Conservation (phyloP, 2,888 invertebrate species). For the Emmelina monodactyla region DNA sequence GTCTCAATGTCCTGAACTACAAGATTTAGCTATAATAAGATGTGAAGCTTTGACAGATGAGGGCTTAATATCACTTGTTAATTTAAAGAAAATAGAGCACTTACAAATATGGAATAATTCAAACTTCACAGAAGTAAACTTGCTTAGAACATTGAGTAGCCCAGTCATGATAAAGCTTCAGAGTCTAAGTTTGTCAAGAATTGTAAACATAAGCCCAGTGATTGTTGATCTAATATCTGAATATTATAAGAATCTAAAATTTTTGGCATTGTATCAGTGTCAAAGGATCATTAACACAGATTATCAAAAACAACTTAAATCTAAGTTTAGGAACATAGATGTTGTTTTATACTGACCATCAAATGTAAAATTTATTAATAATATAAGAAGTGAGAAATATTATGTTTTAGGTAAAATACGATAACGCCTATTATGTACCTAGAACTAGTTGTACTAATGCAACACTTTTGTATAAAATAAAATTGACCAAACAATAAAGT, state of each 20-base stretch:
- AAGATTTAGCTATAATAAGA: slow-evolving; percentile 44
- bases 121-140: slow-evolving; percentile 36
- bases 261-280: slow-evolving; percentile 52
- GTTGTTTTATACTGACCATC: slow-evolving; percentile 29
- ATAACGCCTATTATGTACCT: too few relatives aligned
- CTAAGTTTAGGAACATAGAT: slow-evolving; percentile 51
- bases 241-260: slow-evolving; percentile 44
- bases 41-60: slow-evolving; percentile 47
- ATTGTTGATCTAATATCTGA: slow-evolving; percentile 49
- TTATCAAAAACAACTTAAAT: slow-evolving; percentile 47
- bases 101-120: slow-evolving; percentile 55
- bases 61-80: slow-evolving; percentile 31
- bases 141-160: slow-evolving; percentile 35
- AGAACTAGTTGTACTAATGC: too few relatives aligned
- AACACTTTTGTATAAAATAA: too few relatives aligned
- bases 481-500: too few relatives aligned
- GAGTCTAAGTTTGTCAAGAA: slow-evolving; percentile 48
- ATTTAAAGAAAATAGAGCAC: slow-evolving; percentile 31
- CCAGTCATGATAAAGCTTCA: slow-evolving; percentile 30
- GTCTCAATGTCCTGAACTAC: slow-evolving; percentile 35
- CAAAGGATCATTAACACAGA: slow-evolving; percentile 42
- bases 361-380: too few relatives aligned
- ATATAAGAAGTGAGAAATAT: too few relatives aligned
- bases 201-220: slow-evolving; percentile 40
- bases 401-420: too few relatives aligned